Percentiles rank a stretch among this genome's conserved stretches.
These are phyloP conservation scores for Stomorhina lunata DNA, from an alignment of 2,888 invertebrate genomes.

Conservation along the genomic window DNA sequence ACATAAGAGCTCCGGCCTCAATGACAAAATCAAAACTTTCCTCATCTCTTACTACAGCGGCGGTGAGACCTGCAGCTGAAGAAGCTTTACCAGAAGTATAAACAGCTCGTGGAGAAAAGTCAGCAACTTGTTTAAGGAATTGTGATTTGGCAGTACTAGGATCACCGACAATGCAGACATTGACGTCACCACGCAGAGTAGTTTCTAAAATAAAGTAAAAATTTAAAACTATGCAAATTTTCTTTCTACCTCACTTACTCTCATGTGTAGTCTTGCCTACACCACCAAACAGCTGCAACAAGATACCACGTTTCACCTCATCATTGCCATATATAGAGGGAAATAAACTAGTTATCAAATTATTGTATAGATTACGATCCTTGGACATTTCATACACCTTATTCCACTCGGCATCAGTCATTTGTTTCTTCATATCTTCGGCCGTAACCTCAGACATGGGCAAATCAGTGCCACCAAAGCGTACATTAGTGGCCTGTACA, in stretches of 20 bases:
- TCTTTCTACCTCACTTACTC: slow-evolving; percentile 78
- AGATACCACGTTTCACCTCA: slow-evolving; percentile 94
- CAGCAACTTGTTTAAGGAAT: slow-evolving; percentile 95
- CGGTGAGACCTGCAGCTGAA: slow-evolving; percentile 98
- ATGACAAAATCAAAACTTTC: slow-evolving; percentile 99
- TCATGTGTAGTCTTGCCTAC: slow-evolving; percentile 96
- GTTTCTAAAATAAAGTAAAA: slow-evolving; percentile 82
- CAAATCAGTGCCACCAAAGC: slow-evolving; percentile 92
- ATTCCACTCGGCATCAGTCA: slow-evolving; percentile 96
- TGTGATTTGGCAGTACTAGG: slow-evolving; percentile 99
- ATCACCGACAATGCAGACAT: slow-evolving; percentile 98
- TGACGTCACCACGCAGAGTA: slow-evolving; percentile 96
- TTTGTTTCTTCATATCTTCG: slow-evolving; percentile 94
- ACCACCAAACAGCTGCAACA: slow-evolving; percentile 98
- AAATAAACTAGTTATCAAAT: slow-evolving; percentile 94
- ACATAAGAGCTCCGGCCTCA: slow-evolving; percentile 99
- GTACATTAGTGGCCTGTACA: slow-evolving; percentile 91
- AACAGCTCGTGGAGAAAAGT: slow-evolving; percentile 96
- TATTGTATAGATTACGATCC: slow-evolving; percentile 93
- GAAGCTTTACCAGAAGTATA: slow-evolving; percentile 99
- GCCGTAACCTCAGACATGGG: slow-evolving; percentile 93
- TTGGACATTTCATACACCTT: slow-evolving; percentile 98
- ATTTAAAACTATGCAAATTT: neutral
- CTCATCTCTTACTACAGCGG: slow-evolving; percentile 98
- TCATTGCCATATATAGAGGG: slow-evolving; percentile 98